Evolutionary conservation across 2,113 vertebrate species (phyloP).

Genomic region (Actenoides hombroni): DNA sequence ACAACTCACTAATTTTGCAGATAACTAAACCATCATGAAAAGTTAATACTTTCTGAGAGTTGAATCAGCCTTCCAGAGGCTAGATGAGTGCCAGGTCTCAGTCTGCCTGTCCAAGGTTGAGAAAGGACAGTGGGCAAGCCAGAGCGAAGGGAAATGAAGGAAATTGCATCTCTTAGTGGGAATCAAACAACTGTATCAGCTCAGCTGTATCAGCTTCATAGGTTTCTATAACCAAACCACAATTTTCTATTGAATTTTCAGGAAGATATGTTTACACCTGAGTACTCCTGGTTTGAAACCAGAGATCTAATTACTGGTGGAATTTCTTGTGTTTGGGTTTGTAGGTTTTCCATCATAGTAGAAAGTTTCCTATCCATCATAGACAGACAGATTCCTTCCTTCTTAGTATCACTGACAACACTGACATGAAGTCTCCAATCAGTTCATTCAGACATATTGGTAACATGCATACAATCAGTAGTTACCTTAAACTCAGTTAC

Average conservation of each 20-base stretch:
- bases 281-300: not conserved
- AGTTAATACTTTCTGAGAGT: not conserved
- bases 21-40: not conserved
- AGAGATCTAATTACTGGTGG: not conserved
- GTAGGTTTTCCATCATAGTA: not conserved
- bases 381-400: not conserved
- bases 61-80: not conserved
- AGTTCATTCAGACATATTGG: not conserved
- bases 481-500: not conserved
- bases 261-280: not conserved
- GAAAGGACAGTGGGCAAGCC: not conserved
- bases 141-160: not conserved
- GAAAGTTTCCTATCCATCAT: too few relatives aligned
- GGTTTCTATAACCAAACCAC: not conserved
- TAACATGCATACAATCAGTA: not conserved
- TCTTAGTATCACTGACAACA: not conserved
- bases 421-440: not conserved
- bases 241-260: not conserved
- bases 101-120: not conserved
- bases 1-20: not conserved
- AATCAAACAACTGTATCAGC: not conserved
- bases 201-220: not conserved
- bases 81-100: accelerated
- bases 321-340: not conserved
- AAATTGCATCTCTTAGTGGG: not conserved